Evolutionary conservation across 2,888 invertebrate genomes (phyloP), one percentile per base, ranked within the genome.

Genomic region (Drosophila barbarae): DNA sequence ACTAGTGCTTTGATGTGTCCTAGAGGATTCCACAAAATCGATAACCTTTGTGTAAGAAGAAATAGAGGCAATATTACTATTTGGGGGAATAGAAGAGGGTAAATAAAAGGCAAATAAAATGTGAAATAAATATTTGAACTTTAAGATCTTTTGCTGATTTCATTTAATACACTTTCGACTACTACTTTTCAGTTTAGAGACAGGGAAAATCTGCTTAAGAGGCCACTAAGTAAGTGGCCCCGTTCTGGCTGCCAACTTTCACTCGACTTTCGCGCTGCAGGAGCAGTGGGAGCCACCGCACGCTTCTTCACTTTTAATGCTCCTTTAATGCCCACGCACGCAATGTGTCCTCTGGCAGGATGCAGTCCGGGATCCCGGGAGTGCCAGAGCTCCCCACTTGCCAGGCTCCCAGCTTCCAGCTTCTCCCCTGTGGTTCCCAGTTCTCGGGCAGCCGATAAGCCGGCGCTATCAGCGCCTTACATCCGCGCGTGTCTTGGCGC

Each of bases 401-500:
- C 36, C 42, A 13, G 28, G 34, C 42, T 42, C 10, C 50, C 21
- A 28, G 35, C 18, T 51, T 2, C 21, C 21, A 39, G 39, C 39
- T 21, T 7, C 21, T 39, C 39, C 3, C 7, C 7, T 7, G 7
- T 26, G 21, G 7, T 3, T 21, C 36, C 28, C 28, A 18, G 9
- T 51, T 55, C 30, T 13, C 53, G 51, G 52, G 52, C 44, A 41
- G 50, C 69, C 74, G 78, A 84, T 78, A 84, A 84, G 83, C 83
- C 60, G 72, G 46, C 72, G 77, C 79, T 82, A 78, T 84, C 84
- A 84, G 72, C 78, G 83, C 74, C 77, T 83, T 83, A 49, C 61
- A 23, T 57, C 59, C 65, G 42, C 54, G 55, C 58, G 53, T 53
- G 36, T 36, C 18, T 15, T 47, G 15, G 44, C 36, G 52, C n/a